phyloP scores from a whole-genome alignment of 2,797 vertebrate species.

The Neolamprologus multifasciatus region DNA sequence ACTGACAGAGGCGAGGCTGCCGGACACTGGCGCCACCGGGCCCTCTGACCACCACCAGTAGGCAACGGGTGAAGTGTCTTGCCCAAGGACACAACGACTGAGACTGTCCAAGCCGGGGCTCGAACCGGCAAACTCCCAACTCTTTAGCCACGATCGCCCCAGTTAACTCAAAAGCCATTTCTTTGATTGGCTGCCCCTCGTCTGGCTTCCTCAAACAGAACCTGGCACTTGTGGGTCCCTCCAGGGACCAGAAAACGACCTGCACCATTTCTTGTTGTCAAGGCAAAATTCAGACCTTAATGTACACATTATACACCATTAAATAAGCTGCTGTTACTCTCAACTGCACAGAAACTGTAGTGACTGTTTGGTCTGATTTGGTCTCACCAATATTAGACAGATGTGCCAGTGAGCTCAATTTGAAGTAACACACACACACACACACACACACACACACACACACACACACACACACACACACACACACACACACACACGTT shows the following conservation, averaged over 20 bases:
- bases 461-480: fast-evolving
- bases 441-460: neutral
- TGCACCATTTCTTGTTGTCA: neutral
- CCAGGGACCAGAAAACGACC: neutral
- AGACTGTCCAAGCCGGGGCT: fast-evolving
- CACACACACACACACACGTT: neutral
- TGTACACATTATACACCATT: neutral
- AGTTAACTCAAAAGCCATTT: neutral
- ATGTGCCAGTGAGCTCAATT: neutral
- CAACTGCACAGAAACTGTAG: neutral
- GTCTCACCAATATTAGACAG: neutral
- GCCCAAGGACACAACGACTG: fast-evolving
- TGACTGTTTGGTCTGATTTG: neutral
- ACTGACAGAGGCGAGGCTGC: neutral
- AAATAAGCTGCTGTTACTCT: neutral
- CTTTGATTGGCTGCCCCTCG: neutral
- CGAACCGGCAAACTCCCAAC: neutral
- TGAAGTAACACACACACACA: neutral
- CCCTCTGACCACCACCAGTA: no score
- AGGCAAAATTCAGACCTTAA: neutral
- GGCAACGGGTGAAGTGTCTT: no score
- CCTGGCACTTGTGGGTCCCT: neutral
- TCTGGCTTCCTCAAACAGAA: neutral
- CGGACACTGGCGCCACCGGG: fast-evolving
- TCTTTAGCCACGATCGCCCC: neutral